phyloP scores from a whole-genome alignment of 2,797 vertebrate species.

The Malurus splendens region DNA sequence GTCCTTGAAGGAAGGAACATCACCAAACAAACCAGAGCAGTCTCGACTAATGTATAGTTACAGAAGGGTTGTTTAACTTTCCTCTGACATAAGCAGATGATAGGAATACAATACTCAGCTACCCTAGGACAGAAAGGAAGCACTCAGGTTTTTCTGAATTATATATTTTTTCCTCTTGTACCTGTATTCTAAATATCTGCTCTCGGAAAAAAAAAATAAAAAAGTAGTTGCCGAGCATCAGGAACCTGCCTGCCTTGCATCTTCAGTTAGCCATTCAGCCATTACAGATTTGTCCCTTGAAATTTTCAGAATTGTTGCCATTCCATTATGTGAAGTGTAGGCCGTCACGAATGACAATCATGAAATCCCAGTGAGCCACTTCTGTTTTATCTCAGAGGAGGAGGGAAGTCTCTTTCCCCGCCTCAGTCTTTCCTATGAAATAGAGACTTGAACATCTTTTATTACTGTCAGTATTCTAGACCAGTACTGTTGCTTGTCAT shows the following conservation, averaged over 20 bases:
- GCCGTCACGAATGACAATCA: not conserved
- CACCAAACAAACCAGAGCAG: too few species aligned
- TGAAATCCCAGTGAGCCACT: not conserved
- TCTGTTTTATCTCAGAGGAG: not conserved
- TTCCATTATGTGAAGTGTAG: not conserved
- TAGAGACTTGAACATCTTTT: not conserved
- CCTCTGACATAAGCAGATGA: too few species aligned
- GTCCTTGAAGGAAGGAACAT: too few species aligned
- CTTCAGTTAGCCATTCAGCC: not conserved
- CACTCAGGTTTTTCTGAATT: not conserved
- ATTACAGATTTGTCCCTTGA: not conserved
- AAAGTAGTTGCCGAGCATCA: not conserved
- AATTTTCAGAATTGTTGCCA: not conserved
- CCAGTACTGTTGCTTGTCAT: not conserved
- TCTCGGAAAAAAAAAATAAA: not conserved
- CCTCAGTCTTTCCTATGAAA: not conserved
- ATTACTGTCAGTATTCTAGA: not conserved
- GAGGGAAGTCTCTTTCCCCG: not conserved
- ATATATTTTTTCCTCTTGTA: not conserved
- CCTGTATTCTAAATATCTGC: not conserved
- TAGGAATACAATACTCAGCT: too few species aligned
- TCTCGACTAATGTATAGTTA: too few species aligned
- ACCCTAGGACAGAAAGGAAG: too few species aligned
- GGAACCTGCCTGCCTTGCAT: not conserved
- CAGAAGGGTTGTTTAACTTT: too few species aligned